Evolutionary conservation across 1,140 invertebrate species (phyloP).

Genomic region (Ooceraea biroi): DNA sequence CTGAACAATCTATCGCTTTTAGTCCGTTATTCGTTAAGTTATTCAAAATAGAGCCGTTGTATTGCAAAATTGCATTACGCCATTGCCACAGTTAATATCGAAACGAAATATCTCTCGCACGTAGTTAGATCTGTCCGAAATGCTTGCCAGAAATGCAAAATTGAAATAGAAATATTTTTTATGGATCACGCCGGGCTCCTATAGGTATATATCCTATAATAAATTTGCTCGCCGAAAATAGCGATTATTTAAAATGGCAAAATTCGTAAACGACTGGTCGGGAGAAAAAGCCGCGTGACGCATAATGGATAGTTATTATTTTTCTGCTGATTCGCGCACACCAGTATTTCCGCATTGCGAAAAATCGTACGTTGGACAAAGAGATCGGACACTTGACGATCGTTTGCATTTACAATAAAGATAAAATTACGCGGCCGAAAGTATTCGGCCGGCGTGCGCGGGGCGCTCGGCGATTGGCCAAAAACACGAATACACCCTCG

Average conservation of each 20-base stretch:
- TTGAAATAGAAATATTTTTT: slow-evolving; percentile 23
- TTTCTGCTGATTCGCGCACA: slow-evolving; percentile 1
- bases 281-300: background rate
- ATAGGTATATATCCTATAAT: background rate
- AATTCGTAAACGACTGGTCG: background rate
- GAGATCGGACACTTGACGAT: slow-evolving; percentile 53
- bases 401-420: slow-evolving; percentile 55
- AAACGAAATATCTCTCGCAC: background rate
- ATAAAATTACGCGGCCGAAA: slow-evolving; percentile 66
- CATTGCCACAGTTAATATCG: slow-evolving; percentile 21
- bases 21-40: slow-evolving; percentile 48
- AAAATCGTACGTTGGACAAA: slow-evolving; percentile 8
- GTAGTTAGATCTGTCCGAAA: background rate
- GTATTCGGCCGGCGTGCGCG: slow-evolving; percentile 63
- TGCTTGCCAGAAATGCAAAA: background rate
- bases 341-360: background rate
- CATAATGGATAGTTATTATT: slow-evolving; percentile 33
- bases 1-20: slow-evolving; percentile 44
- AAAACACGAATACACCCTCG: slow-evolving; percentile 62
- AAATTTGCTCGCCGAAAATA: slow-evolving; percentile 26
- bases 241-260: background rate
- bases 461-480: slow-evolving; percentile 70
- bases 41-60: slow-evolving; percentile 43
- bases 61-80: slow-evolving; percentile 36
- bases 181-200: background rate